Evolutionary conservation across 2,797 vertebrate species (phyloP).

Genomic region (Molothrus ater): DNA sequence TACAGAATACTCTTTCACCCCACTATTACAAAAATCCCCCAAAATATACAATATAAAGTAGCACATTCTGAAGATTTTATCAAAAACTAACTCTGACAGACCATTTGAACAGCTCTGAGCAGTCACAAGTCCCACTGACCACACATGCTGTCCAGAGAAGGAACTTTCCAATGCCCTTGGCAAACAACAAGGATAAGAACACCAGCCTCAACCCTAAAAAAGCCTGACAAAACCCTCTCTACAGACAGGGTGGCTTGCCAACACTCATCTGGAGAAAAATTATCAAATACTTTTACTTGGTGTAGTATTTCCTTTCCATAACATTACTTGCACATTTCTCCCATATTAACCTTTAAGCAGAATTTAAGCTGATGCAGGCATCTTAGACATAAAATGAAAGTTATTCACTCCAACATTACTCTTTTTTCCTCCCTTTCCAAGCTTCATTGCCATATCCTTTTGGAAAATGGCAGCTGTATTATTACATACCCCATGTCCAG

Average conservation of each 20-base stretch:
- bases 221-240: neutral
- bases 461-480: neutral
- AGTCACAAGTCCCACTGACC: neutral
- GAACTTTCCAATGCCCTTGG: neutral
- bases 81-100: neutral
- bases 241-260: neutral
- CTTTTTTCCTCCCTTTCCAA: neutral
- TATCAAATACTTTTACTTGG: neutral
- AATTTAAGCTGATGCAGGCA: neutral
- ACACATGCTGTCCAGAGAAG: neutral
- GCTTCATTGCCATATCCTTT: neutral
- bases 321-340: neutral
- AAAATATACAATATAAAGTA: neutral
- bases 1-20: neutral
- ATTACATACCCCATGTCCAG: neutral
- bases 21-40: neutral
- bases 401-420: neutral
- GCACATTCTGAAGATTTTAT: neutral
- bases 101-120: neutral
- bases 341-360: neutral
- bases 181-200: neutral
- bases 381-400: neutral
- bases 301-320: neutral
- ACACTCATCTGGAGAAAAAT: neutral
- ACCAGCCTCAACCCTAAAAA: neutral